These are phyloP conservation scores for Suricata suricatta DNA, from an alignment of 2,113 vertebrate species.

Conservation along the genomic window DNA sequence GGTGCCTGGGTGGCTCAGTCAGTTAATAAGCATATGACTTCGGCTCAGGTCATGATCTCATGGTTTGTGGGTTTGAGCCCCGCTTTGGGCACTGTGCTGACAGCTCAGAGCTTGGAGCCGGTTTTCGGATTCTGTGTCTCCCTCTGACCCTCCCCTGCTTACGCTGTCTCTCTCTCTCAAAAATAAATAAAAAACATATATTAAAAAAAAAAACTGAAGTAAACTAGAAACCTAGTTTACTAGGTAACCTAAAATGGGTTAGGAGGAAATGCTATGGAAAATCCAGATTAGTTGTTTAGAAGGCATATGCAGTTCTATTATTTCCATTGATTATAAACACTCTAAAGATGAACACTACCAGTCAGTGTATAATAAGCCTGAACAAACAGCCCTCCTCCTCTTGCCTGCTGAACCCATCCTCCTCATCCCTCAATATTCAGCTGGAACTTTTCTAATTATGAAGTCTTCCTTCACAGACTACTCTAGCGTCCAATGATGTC, in stretches of 20 bases:
- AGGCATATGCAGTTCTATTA: background rate
- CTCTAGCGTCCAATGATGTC: background rate
- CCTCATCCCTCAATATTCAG: background rate
- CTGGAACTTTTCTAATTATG: background rate
- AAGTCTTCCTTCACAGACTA: background rate
- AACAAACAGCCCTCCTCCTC: background rate
- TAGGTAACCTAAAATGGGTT: background rate
- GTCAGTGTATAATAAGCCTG: background rate
- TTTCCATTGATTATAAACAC: background rate
- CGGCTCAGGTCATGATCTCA: too few relatives aligned
- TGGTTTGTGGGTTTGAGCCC: too few relatives aligned
- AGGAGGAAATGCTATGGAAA: background rate
- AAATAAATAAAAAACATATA: too few relatives aligned
- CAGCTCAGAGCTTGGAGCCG: too few relatives aligned
- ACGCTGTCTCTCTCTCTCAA: too few relatives aligned
- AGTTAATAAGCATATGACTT: too few relatives aligned
- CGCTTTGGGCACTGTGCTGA: too few relatives aligned
- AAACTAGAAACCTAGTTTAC: background rate
- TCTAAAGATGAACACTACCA: background rate
- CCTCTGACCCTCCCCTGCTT: too few relatives aligned
- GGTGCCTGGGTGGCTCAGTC: too few relatives aligned
- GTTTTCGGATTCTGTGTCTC: too few relatives aligned
- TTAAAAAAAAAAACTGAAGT: background rate
- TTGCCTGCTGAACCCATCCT: background rate
- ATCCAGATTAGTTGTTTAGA: background rate